Percentiles rank a stretch among this genome's conserved stretches.
These are phyloP conservation scores for Dryobotodes eremita DNA, from an alignment of 2,888 invertebrate species.

Conservation along the genomic window DNA sequence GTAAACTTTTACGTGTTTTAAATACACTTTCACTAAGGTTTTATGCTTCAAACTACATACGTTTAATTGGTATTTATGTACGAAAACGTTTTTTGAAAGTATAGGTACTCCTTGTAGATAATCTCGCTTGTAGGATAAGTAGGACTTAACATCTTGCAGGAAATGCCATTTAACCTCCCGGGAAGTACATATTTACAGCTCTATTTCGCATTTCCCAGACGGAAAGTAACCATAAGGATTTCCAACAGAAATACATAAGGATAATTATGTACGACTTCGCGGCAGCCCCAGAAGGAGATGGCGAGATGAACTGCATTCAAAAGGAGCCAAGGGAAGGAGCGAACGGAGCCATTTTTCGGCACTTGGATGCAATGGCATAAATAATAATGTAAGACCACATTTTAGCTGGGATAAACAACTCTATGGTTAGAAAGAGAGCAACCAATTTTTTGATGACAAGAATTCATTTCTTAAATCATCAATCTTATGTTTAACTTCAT, in stretches of 20 bases:
- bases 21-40: constrained; percentile 53
- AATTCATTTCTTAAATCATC: not conserved
- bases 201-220: too few species aligned
- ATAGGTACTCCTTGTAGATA: not conserved
- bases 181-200: not conserved
- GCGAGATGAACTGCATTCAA: not conserved
- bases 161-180: not conserved
- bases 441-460: not conserved
- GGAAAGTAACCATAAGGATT: not conserved
- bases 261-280: not conserved
- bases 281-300: not conserved
- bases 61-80: constrained; percentile 7
- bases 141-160: not conserved
- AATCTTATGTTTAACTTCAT: not conserved
- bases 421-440: not conserved
- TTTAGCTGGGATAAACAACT: not conserved
- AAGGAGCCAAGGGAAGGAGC: not conserved
- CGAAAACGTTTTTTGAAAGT: not conserved
- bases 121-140: not conserved
- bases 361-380: not conserved
- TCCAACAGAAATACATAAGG: not conserved
- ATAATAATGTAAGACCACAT: not conserved
- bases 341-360: not conserved
- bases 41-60: constrained; percentile 9
- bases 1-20: constrained; percentile 40